Percentiles rank a stretch among this genome's conserved stretches.
phyloP scores from a whole-genome alignment of 2,113 vertebrate genomes.

The Triplophysa rosa region DNA sequence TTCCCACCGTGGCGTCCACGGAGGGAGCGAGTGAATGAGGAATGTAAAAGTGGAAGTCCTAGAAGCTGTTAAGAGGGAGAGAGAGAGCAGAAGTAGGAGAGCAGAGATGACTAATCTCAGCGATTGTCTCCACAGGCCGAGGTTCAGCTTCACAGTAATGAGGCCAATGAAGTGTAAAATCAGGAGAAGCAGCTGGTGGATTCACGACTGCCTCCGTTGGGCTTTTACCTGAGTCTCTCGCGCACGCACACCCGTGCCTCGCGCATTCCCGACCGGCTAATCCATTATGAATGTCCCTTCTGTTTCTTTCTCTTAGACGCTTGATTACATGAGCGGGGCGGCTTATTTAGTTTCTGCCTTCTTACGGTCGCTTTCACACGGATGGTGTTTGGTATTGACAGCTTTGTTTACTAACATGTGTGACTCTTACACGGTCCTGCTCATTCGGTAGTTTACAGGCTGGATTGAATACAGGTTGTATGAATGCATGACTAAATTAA shows the following conservation, averaged over 20 bases:
- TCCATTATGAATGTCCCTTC: conserved; percentile 32
- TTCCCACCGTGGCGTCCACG: background rate
- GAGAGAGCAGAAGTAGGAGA: background rate
- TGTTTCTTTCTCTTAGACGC: conserved; percentile 8
- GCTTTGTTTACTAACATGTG: no score
- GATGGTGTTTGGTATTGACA: no score
- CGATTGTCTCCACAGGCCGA: conserved; percentile 30
- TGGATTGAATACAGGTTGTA: no score
- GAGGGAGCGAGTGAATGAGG: background rate
- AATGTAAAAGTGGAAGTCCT: background rate
- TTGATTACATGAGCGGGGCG: background rate
- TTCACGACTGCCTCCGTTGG: conserved; percentile 16
- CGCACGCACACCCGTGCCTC: background rate
- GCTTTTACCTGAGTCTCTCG: conserved; percentile 18
- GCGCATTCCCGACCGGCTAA: background rate
- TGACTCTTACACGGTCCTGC: no score
- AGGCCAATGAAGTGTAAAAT: conserved; percentile 48
- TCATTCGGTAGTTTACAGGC: no score
- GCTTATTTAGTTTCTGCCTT: conserved; percentile 17
- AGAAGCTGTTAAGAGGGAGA: background rate
- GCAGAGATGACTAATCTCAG: conserved; percentile 16
- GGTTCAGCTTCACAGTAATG: conserved; percentile 43
- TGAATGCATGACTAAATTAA: no score
- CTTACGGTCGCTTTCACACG: background rate
- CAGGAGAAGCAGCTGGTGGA: conserved; percentile 29